Evolutionary conservation across 1,140 invertebrate genomes (phyloP).

Genomic region (Tetragonula clypearis): DNA sequence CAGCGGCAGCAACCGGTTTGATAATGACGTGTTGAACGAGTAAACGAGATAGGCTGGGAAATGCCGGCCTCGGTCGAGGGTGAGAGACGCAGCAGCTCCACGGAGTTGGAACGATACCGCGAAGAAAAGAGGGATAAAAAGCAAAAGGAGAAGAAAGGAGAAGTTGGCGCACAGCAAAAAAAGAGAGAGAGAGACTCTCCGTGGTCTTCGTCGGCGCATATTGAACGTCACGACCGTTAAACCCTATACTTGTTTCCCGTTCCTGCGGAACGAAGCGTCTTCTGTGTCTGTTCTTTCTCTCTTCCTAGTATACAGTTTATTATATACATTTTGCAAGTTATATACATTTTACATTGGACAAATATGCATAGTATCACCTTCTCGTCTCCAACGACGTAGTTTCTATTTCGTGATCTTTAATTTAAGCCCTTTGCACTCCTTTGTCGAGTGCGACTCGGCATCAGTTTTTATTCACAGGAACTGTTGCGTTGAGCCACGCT

Average conservation of each 20-base stretch:
- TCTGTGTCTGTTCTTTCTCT: too few species aligned
- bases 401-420: too few species aligned
- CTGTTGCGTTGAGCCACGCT: too few species aligned
- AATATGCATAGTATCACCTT: too few species aligned
- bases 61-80: background rate
- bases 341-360: too few species aligned
- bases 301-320: too few species aligned
- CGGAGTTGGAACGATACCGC: conserved; percentile 31
- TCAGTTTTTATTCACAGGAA: too few species aligned
- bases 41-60: conserved; percentile 60
- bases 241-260: conserved; percentile 56
- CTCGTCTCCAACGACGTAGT: too few species aligned
- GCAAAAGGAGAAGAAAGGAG: background rate
- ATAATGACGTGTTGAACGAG: conserved; percentile 70
- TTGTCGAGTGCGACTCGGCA: too few species aligned
- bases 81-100: background rate
- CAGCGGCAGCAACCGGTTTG: conserved; percentile 71
- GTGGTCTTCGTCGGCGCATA: conserved; percentile 26
- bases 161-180: conserved; percentile 15
- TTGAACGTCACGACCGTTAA: conserved; percentile 66
- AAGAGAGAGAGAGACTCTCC: background rate
- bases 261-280: conserved; percentile 22
- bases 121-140: background rate
- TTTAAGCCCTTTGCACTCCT: too few species aligned
- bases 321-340: too few species aligned